phyloP scores from a whole-genome alignment of 53 echinoderm and acorn worm genomes.

The Holothuria leucospilota region DNA sequence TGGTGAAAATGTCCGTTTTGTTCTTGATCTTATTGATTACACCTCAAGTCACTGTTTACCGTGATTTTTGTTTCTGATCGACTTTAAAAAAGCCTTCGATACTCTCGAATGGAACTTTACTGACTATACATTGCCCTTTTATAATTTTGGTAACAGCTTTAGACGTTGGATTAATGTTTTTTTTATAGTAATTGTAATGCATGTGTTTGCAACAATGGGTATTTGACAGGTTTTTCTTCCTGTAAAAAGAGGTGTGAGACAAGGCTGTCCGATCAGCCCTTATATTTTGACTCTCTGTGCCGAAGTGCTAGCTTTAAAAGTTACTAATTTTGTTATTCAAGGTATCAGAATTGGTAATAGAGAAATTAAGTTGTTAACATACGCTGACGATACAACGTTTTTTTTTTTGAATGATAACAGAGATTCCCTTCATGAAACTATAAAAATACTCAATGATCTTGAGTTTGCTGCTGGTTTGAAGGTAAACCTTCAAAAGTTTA shows the following conservation, averaged over 20 bases:
- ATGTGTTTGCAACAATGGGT: not conserved
- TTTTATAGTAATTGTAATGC: not conserved
- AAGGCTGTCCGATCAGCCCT: constrained; percentile 31
- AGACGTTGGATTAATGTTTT: not conserved
- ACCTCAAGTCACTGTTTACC: not conserved
- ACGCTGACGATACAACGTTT: too few relatives aligned
- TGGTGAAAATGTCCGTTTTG: too few relatives aligned
- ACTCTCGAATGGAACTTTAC: not conserved
- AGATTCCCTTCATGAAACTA: too few relatives aligned
- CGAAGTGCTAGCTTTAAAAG: too few relatives aligned
- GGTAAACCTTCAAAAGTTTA: too few relatives aligned
- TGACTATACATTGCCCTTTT: not conserved
- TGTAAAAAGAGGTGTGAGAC: not conserved
- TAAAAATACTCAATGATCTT: too few relatives aligned
- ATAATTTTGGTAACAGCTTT: constrained; percentile 3
- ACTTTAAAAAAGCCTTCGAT: constrained; percentile 17
- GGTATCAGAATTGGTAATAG: too few relatives aligned
- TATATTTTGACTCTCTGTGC: not conserved
- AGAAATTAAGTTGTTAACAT: too few relatives aligned
- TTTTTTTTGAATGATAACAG: too few relatives aligned
- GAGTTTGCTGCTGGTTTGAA: too few relatives aligned
- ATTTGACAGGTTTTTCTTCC: not conserved
- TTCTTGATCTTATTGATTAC: not conserved
- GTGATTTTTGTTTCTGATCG: not conserved
- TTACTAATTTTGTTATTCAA: too few relatives aligned